Percentiles rank a stretch among this genome's conserved stretches.
Evolutionary conservation across 2,113 vertebrate species (phyloP).

Genomic region (Dryoscopus gambensis): DNA sequence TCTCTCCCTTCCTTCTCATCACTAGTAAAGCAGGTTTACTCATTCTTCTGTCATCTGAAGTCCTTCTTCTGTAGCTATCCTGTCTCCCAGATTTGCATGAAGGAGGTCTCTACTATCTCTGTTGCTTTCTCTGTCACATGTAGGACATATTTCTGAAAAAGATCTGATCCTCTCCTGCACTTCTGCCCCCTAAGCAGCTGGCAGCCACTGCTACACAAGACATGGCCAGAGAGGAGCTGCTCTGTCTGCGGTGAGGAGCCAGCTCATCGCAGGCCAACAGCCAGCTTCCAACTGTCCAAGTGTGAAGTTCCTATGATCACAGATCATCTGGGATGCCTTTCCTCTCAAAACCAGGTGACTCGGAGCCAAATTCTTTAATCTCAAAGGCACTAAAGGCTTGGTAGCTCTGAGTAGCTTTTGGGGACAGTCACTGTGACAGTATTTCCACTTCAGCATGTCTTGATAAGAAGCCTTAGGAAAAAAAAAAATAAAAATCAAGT

Average conservation of each 20-base stretch:
- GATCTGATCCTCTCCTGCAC: neutral
- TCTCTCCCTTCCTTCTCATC: neutral
- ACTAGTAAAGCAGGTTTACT: neutral
- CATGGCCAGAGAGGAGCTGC: neutral
- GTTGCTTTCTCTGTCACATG: neutral
- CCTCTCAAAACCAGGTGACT: slow-evolving; percentile 44
- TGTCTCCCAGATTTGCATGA: neutral
- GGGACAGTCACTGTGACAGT: neutral
- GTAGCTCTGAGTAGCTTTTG: neutral
- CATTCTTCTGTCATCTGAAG: neutral
- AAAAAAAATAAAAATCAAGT: neutral
- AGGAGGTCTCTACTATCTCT: neutral
- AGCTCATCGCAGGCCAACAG: neutral
- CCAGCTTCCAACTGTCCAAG: slow-evolving; percentile 43
- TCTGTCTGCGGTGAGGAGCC: neutral
- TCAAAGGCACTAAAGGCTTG: slow-evolving; percentile 2
- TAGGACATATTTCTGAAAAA: neutral
- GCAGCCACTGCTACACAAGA: neutral
- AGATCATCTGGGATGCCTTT: slow-evolving; percentile 54
- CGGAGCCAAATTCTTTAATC: slow-evolving; percentile 6
- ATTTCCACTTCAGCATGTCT: neutral
- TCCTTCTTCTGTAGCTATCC: neutral
- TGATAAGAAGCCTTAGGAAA: neutral
- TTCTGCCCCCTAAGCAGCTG: neutral
- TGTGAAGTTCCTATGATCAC: slow-evolving; percentile 57